Conservation (phyloP, 2,113 vertebrate genomes). For the Entelurus aequoreus region DNA sequence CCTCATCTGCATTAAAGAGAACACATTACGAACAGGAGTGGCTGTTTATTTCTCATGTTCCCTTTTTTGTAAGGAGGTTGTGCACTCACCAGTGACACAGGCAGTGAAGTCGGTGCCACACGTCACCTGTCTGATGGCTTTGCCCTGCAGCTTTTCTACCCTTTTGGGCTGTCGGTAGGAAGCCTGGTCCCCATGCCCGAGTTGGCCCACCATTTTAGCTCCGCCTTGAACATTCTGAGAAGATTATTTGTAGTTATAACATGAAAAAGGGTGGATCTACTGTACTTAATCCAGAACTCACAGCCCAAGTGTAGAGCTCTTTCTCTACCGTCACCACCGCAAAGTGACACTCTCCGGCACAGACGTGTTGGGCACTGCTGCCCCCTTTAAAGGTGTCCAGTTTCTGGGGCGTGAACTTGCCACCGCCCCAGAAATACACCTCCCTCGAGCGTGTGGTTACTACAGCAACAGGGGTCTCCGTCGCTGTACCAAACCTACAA, state of each 20-base stretch:
- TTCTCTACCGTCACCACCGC: constrained; percentile 98
- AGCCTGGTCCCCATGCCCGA: constrained; percentile 94
- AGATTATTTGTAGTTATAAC: not conserved
- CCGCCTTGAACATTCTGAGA: constrained; percentile 92
- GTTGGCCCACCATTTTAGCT: constrained; percentile 91
- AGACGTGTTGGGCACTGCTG: constrained; percentile 91
- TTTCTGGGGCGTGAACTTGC: constrained; percentile 96
- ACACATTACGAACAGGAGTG: not conserved
- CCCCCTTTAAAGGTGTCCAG: constrained; percentile 93
- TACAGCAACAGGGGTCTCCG: constrained; percentile 88
- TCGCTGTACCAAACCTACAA: constrained; percentile 81
- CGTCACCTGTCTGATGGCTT: constrained; percentile 88
- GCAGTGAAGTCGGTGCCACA: constrained; percentile 95
- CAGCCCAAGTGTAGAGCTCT: constrained; percentile 98
- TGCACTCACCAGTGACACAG: constrained; percentile 83
- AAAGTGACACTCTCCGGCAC: constrained; percentile 94
- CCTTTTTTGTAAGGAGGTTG: not conserved
- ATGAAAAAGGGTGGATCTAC: not conserved
- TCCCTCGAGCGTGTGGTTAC: constrained; percentile 94
- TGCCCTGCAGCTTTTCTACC: constrained; percentile 91
- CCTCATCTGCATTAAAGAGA: constrained; percentile 78
- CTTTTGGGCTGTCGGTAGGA: constrained; percentile 93
- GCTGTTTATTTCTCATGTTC: not conserved
- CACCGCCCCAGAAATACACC: constrained; percentile 97
- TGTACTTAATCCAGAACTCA: constrained; percentile 66